phyloP scores from a whole-genome alignment of 2,888 invertebrate genomes.

The Drosophila cyrtoloma region DNA sequence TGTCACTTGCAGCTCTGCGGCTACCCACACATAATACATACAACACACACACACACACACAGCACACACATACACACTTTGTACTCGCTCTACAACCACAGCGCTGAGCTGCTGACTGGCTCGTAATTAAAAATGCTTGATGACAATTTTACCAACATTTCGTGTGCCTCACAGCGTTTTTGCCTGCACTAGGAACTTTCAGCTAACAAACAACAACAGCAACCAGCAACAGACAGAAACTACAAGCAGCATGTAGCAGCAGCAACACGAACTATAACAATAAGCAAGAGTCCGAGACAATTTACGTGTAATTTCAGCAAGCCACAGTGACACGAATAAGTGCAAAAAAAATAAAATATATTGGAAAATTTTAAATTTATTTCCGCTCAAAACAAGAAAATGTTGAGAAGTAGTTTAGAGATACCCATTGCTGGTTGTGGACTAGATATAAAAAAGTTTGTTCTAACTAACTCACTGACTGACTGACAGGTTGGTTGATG shows the following conservation, averaged over 20 bases:
- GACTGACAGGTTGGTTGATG: not conserved
- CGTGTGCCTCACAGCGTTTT: slow-evolving; percentile 49
- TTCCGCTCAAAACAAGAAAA: not conserved
- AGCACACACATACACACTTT: slow-evolving; percentile 1
- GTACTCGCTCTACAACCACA: slow-evolving; percentile 20
- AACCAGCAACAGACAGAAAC: slow-evolving; percentile 25
- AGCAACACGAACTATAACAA: slow-evolving; percentile 12
- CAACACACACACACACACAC: slow-evolving; percentile 7
- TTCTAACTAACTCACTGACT: not conserved
- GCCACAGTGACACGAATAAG: slow-evolving; percentile 42
- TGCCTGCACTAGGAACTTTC: slow-evolving; percentile 54
- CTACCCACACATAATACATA: slow-evolving; percentile 61
- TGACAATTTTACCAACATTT: slow-evolving; percentile 73
- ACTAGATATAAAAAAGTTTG: not conserved
- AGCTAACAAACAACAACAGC: slow-evolving; percentile 16
- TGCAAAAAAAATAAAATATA: not conserved
- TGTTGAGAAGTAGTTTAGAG: not conserved
- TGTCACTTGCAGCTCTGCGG: slow-evolving; percentile 76
- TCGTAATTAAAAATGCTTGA: slow-evolving; percentile 79
- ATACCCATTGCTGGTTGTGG: not conserved
- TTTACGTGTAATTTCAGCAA: slow-evolving; percentile 40
- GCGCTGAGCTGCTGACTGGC: slow-evolving; percentile 45
- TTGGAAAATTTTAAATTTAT: not conserved
- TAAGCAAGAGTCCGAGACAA: slow-evolving; percentile 28
- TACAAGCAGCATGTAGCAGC: slow-evolving; percentile 23